A percentile compares a stretch with the other conserved stretches of the same genome.
phyloP scores from a whole-genome alignment of 1,140 invertebrate species.

The Polypedilum vanderplanki region DNA sequence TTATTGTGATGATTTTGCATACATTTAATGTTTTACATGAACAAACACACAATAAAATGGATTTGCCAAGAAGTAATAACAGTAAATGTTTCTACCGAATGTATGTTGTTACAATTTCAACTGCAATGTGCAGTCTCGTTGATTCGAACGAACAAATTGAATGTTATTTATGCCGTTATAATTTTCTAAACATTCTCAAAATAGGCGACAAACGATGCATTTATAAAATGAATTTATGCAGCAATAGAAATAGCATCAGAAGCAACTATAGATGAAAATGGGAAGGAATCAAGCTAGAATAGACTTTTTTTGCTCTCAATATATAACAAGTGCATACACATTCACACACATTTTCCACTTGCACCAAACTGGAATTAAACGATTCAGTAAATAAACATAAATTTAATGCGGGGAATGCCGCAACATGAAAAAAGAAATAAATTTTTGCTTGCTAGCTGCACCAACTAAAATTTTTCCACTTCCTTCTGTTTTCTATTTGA shows the following conservation, averaged over 20 bases:
- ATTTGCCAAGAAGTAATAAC: too few species aligned
- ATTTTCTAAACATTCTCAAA: not conserved
- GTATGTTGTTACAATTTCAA: too few species aligned
- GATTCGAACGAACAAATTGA: too few species aligned
- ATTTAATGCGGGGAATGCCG: not conserved
- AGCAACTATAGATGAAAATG: not conserved
- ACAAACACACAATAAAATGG: too few species aligned
- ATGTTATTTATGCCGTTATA: too few species aligned
- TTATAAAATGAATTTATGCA: not conserved
- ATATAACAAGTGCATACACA: not conserved
- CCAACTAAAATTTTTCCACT: not conserved
- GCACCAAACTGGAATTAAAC: conserved; percentile 14
- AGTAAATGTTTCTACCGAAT: too few species aligned
- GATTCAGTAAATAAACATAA: conserved; percentile 28
- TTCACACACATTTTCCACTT: not conserved
- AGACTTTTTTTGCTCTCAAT: not conserved
- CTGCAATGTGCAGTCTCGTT: too few species aligned
- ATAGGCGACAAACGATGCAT: not conserved
- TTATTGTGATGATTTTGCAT: not conserved
- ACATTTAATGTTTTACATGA: not conserved
- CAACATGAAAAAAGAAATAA: conserved; percentile 22
- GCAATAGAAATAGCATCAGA: too few species aligned
- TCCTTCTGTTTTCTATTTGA: conserved; percentile 5
- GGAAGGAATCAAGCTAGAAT: not conserved
- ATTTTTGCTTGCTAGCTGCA: conserved; percentile 3